These are phyloP conservation scores for Leucopsar rothschildi DNA, from an alignment of 2,113 vertebrate genomes.

Conservation along the genomic window DNA sequence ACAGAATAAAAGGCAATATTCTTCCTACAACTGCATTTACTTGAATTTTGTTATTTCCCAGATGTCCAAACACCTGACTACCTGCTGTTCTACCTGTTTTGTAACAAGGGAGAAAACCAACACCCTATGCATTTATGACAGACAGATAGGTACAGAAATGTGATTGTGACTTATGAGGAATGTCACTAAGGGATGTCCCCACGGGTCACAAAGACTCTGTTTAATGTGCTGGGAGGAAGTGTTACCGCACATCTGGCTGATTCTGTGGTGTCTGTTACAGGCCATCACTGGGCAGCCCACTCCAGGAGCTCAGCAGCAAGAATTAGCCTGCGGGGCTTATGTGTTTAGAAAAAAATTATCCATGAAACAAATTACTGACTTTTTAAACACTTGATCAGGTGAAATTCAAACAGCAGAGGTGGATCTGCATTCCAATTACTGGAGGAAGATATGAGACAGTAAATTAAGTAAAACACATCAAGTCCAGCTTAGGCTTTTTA, in stretches of 20 bases:
- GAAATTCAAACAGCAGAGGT: background rate
- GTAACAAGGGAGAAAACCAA: background rate
- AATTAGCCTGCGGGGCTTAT: background rate
- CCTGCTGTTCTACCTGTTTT: background rate
- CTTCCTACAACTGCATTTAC: background rate
- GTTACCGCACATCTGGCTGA: background rate
- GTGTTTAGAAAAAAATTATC: background rate
- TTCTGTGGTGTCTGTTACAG: background rate
- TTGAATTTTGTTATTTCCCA: background rate
- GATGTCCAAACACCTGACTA: background rate
- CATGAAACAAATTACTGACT: background rate
- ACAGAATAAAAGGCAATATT: background rate
- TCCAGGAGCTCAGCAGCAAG: background rate
- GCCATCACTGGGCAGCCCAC: background rate
- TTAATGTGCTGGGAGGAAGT: background rate
- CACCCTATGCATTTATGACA: background rate
- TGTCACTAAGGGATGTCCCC: background rate
- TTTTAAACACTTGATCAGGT: background rate
- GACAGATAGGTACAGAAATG: background rate
- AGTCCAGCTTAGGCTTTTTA: background rate
- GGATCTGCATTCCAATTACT: background rate
- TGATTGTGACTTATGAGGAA: background rate
- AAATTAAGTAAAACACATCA: background rate
- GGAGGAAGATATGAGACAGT: background rate
- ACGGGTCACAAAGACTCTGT: background rate